A percentile compares a stretch with the other conserved stretches of the same genome.
These are phyloP conservation scores for Ictidomys tridecemlineatus DNA, from an alignment of 2,113 vertebrate genomes.

Conservation along the genomic window DNA sequence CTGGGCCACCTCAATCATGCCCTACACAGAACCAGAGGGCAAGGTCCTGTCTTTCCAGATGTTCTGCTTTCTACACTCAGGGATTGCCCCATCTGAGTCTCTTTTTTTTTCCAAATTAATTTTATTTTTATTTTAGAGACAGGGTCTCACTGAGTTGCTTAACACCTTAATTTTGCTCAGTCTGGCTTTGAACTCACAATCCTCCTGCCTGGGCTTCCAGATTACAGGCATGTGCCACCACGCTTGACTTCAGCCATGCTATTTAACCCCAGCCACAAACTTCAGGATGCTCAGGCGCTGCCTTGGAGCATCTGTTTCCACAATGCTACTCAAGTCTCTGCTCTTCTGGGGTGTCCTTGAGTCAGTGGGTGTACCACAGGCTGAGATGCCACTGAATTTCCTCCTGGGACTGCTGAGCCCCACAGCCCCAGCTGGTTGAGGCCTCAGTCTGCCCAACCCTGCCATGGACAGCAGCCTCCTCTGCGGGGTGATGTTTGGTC, in stretches of 20 bases:
- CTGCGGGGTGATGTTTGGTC: conserved; percentile 45
- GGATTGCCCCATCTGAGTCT: fast-evolving
- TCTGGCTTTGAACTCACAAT: too few species aligned
- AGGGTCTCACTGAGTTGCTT: too few species aligned
- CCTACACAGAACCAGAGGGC: fast-evolving
- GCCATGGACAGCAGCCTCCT: conserved; percentile 31
- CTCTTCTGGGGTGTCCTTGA: neutral
- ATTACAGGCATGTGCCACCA: too few species aligned
- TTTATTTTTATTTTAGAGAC: too few species aligned
- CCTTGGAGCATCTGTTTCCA: neutral
- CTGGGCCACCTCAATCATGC: neutral
- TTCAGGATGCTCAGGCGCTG: fast-evolving
- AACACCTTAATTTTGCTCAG: too few species aligned
- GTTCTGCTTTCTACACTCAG: neutral
- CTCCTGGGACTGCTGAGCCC: neutral
- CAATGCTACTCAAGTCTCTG: fast-evolving
- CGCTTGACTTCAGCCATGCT: too few species aligned
- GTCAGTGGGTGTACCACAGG: neutral
- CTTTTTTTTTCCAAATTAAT: neutral
- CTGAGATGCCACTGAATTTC: neutral
- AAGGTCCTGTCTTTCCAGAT: fast-evolving
- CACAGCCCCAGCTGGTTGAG: neutral
- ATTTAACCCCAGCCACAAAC: fast-evolving
- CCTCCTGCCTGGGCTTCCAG: too few species aligned
- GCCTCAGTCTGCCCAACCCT: neutral